Evolutionary conservation across 2,888 invertebrate genomes (phyloP), one percentile per base, ranked within the genome.

Genomic region (Nudaria mundana): DNA sequence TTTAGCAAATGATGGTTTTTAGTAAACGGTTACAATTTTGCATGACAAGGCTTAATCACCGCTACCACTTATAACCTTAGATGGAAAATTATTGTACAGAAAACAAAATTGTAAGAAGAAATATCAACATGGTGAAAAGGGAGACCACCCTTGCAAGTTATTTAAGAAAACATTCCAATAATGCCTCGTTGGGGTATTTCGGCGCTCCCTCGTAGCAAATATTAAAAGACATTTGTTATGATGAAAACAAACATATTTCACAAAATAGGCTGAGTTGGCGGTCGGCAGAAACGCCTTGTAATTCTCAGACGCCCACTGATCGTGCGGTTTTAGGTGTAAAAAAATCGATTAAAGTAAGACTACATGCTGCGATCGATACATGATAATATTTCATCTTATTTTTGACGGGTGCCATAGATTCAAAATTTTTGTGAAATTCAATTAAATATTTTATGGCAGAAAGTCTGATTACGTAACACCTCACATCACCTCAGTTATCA

Each of bases 291-390:
- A 75, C 66, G 82, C 80, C 83, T 85, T 76, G 82, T 86, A 81
- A 85, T 79, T 70, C 71, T 68, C 63, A 64, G 63, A 82, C 87
- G 83, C 85, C 86, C 81, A 82, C 84, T 60, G 76, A 66, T 75
- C 76, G 70, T 80, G 86, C 79, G 81, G 84, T 85, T 86, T 81
- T 78, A 86, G 84, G 88, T 88, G 88, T 88, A 88, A 88, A 88
- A 86, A 88, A 88, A 82, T 86, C 86, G 84, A 87, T 88, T 87
- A 84, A 77, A 78, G 72, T 69, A 76, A 70, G 88, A 78, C 88
- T 83, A 86, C 88, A 88, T 76, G 87, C 88, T 87, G 88, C 60
- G 88, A 85, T 84, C 83, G 79, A 82, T 79, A 82, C 74, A 80
- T 78, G 81, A 82, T 81, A 79, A 86, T 88, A 88, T 82, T 84